Conservation (phyloP, 2,888 invertebrate species). For the Dryobota labecula region DNA sequence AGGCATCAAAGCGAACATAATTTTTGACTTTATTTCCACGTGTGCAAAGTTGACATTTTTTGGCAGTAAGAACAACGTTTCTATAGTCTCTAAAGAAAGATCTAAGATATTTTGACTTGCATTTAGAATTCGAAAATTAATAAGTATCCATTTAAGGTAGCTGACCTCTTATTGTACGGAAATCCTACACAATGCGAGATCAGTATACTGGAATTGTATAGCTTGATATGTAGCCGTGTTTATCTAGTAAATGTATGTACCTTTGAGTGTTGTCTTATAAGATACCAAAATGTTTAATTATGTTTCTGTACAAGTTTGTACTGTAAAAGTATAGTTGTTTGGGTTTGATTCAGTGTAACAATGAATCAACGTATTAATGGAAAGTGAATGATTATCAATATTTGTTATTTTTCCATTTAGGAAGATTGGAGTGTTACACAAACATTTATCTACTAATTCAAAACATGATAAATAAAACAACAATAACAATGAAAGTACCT, state of each 20-base stretch:
- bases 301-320: background rate
- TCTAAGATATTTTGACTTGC: background rate
- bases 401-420: background rate
- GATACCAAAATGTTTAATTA: background rate
- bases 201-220: no score
- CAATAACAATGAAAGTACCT: slow-evolving; percentile 13
- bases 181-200: no score
- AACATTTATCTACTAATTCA: background rate
- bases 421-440: background rate
- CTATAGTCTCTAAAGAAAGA: background rate
- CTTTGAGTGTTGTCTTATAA: background rate
- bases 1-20: background rate
- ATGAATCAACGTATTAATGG: background rate
- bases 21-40: background rate
- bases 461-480: slow-evolving; percentile 46
- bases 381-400: background rate
- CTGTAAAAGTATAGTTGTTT: background rate
- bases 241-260: background rate
- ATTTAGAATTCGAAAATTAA: background rate
- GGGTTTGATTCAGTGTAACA: slow-evolving; percentile 6
- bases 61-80: background rate
- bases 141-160: background rate
- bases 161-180: no score
- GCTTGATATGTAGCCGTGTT: no score
- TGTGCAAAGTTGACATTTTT: background rate